A percentile compares a stretch with the other conserved stretches of the same genome.
Evolutionary conservation across 2,888 invertebrate genomes (phyloP).

Genomic region (Choristoneura rosaceana): DNA sequence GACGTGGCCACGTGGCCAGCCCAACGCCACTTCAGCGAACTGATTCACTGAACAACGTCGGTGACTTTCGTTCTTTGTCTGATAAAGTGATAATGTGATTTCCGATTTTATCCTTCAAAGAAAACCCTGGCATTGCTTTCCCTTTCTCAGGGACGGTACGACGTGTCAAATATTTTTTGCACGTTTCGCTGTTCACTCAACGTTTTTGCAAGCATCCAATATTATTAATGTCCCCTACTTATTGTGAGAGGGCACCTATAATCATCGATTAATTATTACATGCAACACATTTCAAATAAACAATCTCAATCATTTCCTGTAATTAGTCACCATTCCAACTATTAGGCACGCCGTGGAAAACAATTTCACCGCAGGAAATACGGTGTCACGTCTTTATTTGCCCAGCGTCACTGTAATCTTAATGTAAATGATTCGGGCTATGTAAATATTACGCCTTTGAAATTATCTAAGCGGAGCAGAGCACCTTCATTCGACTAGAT

Average conservation of each 20-base stretch:
- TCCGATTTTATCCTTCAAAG: too few species aligned
- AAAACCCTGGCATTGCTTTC: too few species aligned
- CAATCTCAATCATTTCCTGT: constrained; percentile 22
- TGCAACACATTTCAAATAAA: neutral
- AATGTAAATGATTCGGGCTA: constrained; percentile 67
- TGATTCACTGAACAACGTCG: too few species aligned
- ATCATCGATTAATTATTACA: neutral
- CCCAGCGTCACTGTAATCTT: constrained; percentile 72
- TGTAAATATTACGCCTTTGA: constrained; percentile 65
- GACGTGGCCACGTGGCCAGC: too few species aligned
- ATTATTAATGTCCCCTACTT: too few species aligned
- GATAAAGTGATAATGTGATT: too few species aligned
- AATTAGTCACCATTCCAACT: constrained; percentile 23
- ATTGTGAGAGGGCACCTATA: neutral
- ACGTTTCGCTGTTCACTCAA: neutral
- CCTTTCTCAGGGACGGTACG: too few species aligned
- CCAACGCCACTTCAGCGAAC: too few species aligned
- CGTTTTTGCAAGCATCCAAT: neutral
- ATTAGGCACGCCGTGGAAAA: constrained; percentile 44
- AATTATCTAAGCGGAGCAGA: constrained; percentile 60
- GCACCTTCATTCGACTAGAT: constrained; percentile 64
- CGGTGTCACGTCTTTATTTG: constrained; percentile 76
- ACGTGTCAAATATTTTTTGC: too few species aligned
- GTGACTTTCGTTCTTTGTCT: too few species aligned
- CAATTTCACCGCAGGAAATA: constrained; percentile 70